Percentiles rank a stretch among this genome's conserved stretches.
Conservation (phyloP, 1,140 invertebrate species). For the Whitmania pigra region DNA sequence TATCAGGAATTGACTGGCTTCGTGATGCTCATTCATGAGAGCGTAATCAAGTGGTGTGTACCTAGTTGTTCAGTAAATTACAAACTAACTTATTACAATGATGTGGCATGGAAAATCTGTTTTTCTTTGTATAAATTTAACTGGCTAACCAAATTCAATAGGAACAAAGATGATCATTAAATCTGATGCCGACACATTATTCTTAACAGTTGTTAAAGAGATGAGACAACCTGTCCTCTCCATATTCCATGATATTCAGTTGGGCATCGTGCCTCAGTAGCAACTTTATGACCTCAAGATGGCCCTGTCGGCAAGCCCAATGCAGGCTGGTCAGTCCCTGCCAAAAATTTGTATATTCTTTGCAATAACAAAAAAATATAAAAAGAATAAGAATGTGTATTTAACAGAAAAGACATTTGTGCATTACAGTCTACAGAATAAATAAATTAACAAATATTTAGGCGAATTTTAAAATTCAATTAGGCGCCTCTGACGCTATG, state of each 20-base stretch:
- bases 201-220: neutral
- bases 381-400: too few species aligned
- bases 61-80: slow-evolving; percentile 24
- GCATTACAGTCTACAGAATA: too few species aligned
- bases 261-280: slow-evolving; percentile 39
- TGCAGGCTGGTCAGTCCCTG: slow-evolving; percentile 44
- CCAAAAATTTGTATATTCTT: slow-evolving; percentile 6
- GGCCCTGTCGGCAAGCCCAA: slow-evolving; percentile 42
- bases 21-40: slow-evolving; percentile 42
- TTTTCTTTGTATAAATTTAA: neutral
- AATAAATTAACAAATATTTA: too few species aligned
- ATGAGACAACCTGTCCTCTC: slow-evolving; percentile 38
- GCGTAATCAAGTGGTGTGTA: slow-evolving; percentile 43
- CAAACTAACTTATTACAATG: neutral
- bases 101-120: neutral
- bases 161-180: neutral
- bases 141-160: neutral
- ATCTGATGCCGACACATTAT: neutral
- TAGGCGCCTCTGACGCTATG: too few species aligned
- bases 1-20: slow-evolving; percentile 42
- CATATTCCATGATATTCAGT: slow-evolving; percentile 42
- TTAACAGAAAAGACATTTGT: too few species aligned
- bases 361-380: too few species aligned
- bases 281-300: slow-evolving; percentile 41
- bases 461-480: too few species aligned